Percentiles rank a stretch among this genome's conserved stretches.
Conservation (phyloP, 1,140 invertebrate genomes). For the Hycleus cichorii region DNA sequence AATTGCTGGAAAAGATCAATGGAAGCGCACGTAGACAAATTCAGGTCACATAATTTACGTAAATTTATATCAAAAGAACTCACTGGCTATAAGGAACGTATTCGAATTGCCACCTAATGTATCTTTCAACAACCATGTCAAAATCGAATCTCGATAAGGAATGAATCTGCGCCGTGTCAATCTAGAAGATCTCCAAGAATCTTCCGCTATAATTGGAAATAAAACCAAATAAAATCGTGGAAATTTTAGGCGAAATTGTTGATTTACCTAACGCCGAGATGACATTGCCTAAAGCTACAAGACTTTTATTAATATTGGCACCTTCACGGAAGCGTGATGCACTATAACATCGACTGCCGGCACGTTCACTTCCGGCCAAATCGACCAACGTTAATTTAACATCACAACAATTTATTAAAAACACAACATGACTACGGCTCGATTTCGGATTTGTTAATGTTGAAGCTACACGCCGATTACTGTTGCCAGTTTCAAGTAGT, state of each 20-base stretch:
- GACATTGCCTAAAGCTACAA: conserved; percentile 71
- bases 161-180: conserved; percentile 85
- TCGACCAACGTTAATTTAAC: conserved; percentile 62
- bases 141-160: conserved; percentile 95
- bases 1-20: conserved; percentile 49
- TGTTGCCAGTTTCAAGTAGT: conserved; percentile 45
- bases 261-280: conserved; percentile 62
- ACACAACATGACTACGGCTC: conserved; percentile 59
- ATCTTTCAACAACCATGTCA: conserved; percentile 86
- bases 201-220: conserved; percentile 63
- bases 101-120: conserved; percentile 48
- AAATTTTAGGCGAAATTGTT: too few species aligned
- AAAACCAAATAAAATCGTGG: not conserved
- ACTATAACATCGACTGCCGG: conserved; percentile 28
- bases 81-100: conserved; percentile 52
- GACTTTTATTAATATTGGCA: conserved; percentile 73
- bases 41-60: not conserved
- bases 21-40: not conserved
- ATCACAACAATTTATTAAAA: conserved; percentile 42
- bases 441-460: conserved; percentile 48
- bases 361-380: conserved; percentile 51
- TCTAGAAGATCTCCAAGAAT: conserved; percentile 58
- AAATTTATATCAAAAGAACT: not conserved
- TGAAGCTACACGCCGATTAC: conserved; percentile 44
- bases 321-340: conserved; percentile 59